These are phyloP conservation scores for Dorcus hopei DNA, from an alignment of 2,888 invertebrate genomes.

Conservation along the genomic window DNA sequence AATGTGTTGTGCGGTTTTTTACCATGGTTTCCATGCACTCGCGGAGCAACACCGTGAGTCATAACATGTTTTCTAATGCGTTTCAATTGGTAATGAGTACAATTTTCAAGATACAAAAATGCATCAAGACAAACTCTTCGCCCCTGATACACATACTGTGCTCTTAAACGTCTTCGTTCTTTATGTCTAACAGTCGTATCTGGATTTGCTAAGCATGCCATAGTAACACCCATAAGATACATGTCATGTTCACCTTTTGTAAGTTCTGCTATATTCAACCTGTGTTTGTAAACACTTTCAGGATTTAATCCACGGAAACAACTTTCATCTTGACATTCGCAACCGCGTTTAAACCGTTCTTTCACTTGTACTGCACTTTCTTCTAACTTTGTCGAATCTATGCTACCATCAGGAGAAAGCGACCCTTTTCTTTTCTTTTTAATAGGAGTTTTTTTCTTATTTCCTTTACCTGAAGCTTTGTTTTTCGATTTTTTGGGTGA, in stretches of 20 bases:
- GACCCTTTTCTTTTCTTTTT: slow-evolving; percentile 52
- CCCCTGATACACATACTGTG: slow-evolving; percentile 76
- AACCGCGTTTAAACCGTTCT: slow-evolving; percentile 67
- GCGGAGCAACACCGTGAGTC: slow-evolving; percentile 74
- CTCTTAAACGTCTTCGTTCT: slow-evolving; percentile 67
- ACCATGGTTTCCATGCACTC: slow-evolving; percentile 76
- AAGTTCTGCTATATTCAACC: slow-evolving; percentile 74
- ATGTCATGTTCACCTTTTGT: slow-evolving; percentile 81
- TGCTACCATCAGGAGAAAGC: slow-evolving; percentile 46
- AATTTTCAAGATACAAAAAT: slow-evolving; percentile 75
- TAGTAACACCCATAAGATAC: slow-evolving; percentile 82
- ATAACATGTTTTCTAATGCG: slow-evolving; percentile 74
- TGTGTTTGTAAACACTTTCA: slow-evolving; percentile 71
- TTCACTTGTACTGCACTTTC: slow-evolving; percentile 68
- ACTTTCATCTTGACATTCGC: slow-evolving; percentile 73
- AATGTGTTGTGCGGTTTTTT: slow-evolving; percentile 80
- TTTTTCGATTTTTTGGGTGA: slow-evolving; percentile 28
- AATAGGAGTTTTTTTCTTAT: slow-evolving; percentile 43
- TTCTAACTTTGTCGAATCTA: slow-evolving; percentile 65
- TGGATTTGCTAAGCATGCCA: slow-evolving; percentile 75
- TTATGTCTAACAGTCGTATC: slow-evolving; percentile 70
- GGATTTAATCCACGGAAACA: slow-evolving; percentile 73
- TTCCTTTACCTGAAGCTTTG: slow-evolving; percentile 52
- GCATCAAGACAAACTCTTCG: slow-evolving; percentile 75
- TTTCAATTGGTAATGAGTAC: slow-evolving; percentile 75